Percentiles rank a stretch among this genome's conserved stretches.
These are phyloP conservation scores for Aulostomus chinensis DNA, from an alignment of 2,797 vertebrate species.

Conservation along the genomic window DNA sequence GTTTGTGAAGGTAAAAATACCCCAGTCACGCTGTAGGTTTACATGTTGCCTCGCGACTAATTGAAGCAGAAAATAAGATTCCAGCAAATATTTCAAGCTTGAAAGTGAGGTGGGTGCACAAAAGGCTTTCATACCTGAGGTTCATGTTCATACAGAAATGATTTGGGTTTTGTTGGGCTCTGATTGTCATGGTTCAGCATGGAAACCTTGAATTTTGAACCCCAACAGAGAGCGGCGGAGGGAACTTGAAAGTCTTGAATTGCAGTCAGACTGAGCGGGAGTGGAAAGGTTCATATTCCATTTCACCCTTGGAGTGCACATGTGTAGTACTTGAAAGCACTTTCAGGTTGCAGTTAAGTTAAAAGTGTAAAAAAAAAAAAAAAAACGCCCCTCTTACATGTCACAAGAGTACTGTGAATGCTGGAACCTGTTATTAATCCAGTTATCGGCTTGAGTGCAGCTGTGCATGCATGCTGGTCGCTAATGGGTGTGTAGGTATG, in stretches of 20 bases:
- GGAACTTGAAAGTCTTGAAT: constrained; percentile 36
- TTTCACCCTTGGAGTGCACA: constrained; percentile 18
- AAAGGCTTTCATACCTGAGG: constrained; percentile 5
- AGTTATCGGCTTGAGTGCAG: constrained; percentile 53
- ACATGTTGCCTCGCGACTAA: constrained; percentile 10
- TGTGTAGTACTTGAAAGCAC: constrained; percentile 24
- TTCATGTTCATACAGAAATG: constrained; percentile 19
- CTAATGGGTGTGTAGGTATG: constrained; percentile 18
- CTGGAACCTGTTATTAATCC: constrained; percentile 50
- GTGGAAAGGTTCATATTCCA: constrained; percentile 27
- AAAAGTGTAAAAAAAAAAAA: too few relatives aligned
- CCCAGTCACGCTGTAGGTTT: constrained; percentile 6
- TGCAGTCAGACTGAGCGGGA: too few relatives aligned
- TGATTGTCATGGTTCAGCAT: constrained; percentile 24
- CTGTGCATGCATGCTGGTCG: constrained; percentile 17
- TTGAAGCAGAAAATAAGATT: constrained; percentile 7
- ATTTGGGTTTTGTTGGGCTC: constrained; percentile 15
- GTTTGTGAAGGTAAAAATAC: constrained; percentile 4
- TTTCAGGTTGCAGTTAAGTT: too few relatives aligned
- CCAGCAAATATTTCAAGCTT: constrained; percentile 8
- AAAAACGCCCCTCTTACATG: constrained; percentile 11
- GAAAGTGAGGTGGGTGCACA: constrained; percentile 12
- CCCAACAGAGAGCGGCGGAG: constrained; percentile 13
- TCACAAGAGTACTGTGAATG: constrained; percentile 35
- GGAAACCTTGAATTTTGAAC: constrained; percentile 28